Evolutionary conservation across 2,113 vertebrate species (phyloP).

Genomic region (Hippoglossus stenolepis): DNA sequence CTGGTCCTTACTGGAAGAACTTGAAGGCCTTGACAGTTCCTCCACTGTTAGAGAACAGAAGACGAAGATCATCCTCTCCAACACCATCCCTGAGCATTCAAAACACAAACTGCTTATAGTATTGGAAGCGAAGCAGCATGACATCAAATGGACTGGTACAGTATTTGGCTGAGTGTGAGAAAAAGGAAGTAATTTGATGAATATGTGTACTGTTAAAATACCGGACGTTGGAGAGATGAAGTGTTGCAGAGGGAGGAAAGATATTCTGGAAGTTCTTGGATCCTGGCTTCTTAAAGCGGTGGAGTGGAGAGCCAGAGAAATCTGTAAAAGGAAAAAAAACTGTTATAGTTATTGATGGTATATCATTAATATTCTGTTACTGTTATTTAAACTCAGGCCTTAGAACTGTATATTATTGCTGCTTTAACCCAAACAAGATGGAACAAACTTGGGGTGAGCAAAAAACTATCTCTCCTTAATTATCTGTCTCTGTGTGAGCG

Average conservation of each 20-base stretch:
- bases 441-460: too few relatives aligned
- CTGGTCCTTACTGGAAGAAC: conserved; percentile 96
- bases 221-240: conserved; percentile 98
- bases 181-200: background rate
- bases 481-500: too few relatives aligned
- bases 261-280: conserved; percentile 99
- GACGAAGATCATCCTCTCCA: conserved; percentile 94
- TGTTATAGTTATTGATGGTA: too few relatives aligned
- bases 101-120: background rate
- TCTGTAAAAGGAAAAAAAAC: conserved; percentile 72
- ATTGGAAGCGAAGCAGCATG: background rate
- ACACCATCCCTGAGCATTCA: conserved; percentile 87
- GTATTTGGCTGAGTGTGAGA: too few relatives aligned
- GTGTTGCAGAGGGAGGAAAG: conserved; percentile 96
- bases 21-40: conserved; percentile 99
- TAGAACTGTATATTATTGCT: too few relatives aligned
- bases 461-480: too few relatives aligned
- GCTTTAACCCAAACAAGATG: too few relatives aligned
- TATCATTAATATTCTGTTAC: too few relatives aligned
- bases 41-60: conserved; percentile 95
- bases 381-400: too few relatives aligned
- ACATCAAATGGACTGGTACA: background rate
- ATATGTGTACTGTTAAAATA: conserved; percentile 59
- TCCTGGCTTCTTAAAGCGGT: conserved; percentile 98
- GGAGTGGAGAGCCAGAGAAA: conserved; percentile 96